These are phyloP conservation scores for Atrichornis clamosus DNA, from an alignment of 2,113 vertebrate genomes.

Conservation along the genomic window DNA sequence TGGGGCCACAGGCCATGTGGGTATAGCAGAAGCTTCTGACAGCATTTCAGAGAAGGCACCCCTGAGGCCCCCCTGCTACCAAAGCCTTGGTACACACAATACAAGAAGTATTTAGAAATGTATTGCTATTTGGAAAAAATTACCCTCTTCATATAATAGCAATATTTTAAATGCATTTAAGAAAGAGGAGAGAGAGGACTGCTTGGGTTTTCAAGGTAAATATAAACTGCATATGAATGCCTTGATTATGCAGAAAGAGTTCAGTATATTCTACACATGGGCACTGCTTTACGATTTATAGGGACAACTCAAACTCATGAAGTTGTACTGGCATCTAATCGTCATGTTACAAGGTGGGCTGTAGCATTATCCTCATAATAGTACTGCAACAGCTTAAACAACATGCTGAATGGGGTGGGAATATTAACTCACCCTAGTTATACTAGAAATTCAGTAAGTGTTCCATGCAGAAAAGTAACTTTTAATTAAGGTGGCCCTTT, in stretches of 20 bases:
- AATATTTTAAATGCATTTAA: neutral
- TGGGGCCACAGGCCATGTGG: neutral
- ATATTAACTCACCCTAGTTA: neutral
- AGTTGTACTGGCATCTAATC: neutral
- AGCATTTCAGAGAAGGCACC: neutral
- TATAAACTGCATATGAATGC: neutral
- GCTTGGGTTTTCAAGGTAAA: neutral
- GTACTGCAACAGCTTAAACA: neutral
- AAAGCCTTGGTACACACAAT: neutral
- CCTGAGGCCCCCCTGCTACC: neutral
- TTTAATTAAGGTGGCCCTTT: neutral
- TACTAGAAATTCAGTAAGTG: neutral
- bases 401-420: neutral
- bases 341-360: neutral
- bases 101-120: neutral
- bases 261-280: neutral
- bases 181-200: neutral
- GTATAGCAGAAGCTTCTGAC: neutral
- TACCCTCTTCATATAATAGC: neutral
- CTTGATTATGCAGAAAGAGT: neutral
- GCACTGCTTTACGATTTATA: neutral
- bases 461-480: neutral
- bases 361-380: neutral
- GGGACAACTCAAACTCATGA: neutral
- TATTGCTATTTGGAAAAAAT: rapidly evolving